Evolutionary conservation across 1,140 invertebrate species (phyloP).

Genomic region (Drosophila azteca): DNA sequence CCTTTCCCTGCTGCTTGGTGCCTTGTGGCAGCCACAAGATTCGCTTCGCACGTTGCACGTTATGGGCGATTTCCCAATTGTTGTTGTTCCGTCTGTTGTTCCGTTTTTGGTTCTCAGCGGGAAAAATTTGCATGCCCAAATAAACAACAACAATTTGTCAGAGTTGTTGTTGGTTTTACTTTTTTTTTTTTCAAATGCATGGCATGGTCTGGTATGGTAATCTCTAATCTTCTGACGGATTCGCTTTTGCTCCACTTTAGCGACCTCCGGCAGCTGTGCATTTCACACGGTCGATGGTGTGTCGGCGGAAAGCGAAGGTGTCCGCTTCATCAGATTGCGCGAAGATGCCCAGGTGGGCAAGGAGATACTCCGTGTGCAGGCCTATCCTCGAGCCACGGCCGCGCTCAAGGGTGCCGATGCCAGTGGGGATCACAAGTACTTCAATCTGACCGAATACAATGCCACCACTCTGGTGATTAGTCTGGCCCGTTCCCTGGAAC

Average conservation of each 20-base stretch:
- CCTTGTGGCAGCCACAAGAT: conserved; percentile 9
- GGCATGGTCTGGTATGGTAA: conserved; percentile 4
- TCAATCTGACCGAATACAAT: conserved; percentile 84
- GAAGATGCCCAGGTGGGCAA: conserved; percentile 78
- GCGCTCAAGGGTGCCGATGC: conserved; percentile 63
- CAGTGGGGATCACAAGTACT: conserved; percentile 81
- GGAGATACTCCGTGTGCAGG: conserved; percentile 76
- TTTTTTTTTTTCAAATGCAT: conserved; percentile 15
- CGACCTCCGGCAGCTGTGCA: conserved; percentile 55
- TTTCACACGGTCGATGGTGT: conserved; percentile 79
- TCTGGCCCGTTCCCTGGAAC: conserved; percentile 89
- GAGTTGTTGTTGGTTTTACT: conserved; percentile 40
- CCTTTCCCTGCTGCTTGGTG: neutral
- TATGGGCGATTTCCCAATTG: conserved; percentile 55
- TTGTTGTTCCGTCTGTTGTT: conserved; percentile 53
- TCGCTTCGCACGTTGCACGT: conserved; percentile 43
- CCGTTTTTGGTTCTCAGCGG: conserved; percentile 73
- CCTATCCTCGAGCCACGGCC: conserved; percentile 75
- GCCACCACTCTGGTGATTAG: conserved; percentile 89
- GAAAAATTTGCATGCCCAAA: conserved; percentile 72
- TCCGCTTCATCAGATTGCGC: conserved; percentile 79
- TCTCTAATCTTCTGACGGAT: conserved; percentile 40
- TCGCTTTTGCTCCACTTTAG: conserved; percentile 51
- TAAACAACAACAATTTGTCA: conserved; percentile 67
- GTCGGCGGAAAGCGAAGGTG: conserved; percentile 77